These are phyloP conservation scores for Mallotus villosus DNA, from an alignment of 2,797 vertebrate genomes.

Conservation along the genomic window DNA sequence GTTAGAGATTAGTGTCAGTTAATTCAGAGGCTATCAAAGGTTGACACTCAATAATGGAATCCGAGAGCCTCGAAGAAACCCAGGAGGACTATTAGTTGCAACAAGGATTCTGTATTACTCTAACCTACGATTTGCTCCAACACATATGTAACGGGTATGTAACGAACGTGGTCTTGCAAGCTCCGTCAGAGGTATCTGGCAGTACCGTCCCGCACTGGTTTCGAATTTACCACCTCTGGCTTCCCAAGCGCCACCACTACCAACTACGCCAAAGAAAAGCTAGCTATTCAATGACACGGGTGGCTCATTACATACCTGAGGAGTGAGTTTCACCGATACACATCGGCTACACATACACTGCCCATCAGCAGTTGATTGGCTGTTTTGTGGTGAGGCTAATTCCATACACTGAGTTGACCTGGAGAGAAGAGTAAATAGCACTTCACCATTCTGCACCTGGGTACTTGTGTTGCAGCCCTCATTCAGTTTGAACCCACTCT, in stretches of 20 bases:
- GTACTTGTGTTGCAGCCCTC: too few species aligned
- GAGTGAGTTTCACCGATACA: too few species aligned
- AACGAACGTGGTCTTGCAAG: too few species aligned
- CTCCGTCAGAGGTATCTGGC: too few species aligned
- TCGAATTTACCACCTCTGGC: too few species aligned
- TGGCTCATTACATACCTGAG: too few species aligned
- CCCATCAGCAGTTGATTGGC: neutral
- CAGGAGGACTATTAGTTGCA: neutral
- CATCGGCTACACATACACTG: slow-evolving; percentile 16
- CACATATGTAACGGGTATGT: too few species aligned
- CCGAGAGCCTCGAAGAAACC: neutral
- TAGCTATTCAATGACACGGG: too few species aligned
- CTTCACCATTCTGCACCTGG: neutral
- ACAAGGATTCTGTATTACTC: neutral
- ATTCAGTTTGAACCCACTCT: neutral
- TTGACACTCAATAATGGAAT: slow-evolving; percentile 23
- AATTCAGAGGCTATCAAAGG: slow-evolving; percentile 15
- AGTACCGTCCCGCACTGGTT: too few species aligned
- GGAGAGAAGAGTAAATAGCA: neutral
- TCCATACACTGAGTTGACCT: neutral
- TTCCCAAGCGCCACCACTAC: too few species aligned
- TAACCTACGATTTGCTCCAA: slow-evolving; percentile 11
- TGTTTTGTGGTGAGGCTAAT: neutral
- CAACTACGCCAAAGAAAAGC: too few species aligned
- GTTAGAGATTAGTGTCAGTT: slow-evolving; percentile 31